Evolutionary conservation across 2,113 vertebrate genomes (phyloP).

Genomic region (Tetraodon nigroviridis): DNA sequence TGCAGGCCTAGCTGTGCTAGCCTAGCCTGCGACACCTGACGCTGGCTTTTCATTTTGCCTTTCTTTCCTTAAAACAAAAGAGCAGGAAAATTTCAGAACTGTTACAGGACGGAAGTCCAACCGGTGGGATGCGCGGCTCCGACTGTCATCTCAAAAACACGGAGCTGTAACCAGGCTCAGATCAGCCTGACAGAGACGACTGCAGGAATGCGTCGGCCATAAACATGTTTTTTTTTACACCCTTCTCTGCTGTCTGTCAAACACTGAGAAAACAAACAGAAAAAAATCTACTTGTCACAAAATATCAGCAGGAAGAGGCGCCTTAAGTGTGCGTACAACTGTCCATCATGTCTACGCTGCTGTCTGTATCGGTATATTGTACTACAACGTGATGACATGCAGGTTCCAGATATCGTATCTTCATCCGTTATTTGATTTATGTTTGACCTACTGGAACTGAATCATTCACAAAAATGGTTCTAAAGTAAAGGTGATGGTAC

Average conservation of each 20-base stretch:
- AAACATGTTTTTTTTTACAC: slow-evolving; percentile 23
- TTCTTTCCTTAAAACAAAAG: slow-evolving; percentile 30
- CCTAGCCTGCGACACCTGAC: slow-evolving; percentile 65
- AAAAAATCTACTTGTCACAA: slow-evolving; percentile 15
- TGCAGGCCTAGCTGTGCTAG: slow-evolving; percentile 47
- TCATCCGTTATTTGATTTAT: neutral
- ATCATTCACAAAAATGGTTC: neutral
- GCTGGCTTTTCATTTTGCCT: slow-evolving; percentile 41
- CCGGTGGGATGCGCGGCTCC: slow-evolving; percentile 30
- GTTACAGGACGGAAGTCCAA: slow-evolving; percentile 42
- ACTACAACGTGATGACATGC: no score
- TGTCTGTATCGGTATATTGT: slow-evolving; percentile 28
- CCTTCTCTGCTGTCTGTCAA: slow-evolving; percentile 12
- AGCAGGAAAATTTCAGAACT: slow-evolving; percentile 27
- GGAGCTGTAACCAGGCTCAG: slow-evolving; percentile 19
- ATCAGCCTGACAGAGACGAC: slow-evolving; percentile 26
- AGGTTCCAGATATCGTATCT: slow-evolving; percentile 31
- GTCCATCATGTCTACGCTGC: slow-evolving; percentile 36
- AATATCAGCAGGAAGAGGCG: slow-evolving; percentile 21
- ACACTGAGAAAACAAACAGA: neutral
- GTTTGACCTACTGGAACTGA: no score
- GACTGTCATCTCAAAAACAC: slow-evolving; percentile 26
- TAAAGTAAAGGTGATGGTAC: no score
- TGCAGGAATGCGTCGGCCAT: slow-evolving; percentile 23
- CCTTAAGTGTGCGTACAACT: slow-evolving; percentile 27